Evolutionary conservation across 2,888 invertebrate species (phyloP).

Genomic region (Dexiosoma caninum): DNA sequence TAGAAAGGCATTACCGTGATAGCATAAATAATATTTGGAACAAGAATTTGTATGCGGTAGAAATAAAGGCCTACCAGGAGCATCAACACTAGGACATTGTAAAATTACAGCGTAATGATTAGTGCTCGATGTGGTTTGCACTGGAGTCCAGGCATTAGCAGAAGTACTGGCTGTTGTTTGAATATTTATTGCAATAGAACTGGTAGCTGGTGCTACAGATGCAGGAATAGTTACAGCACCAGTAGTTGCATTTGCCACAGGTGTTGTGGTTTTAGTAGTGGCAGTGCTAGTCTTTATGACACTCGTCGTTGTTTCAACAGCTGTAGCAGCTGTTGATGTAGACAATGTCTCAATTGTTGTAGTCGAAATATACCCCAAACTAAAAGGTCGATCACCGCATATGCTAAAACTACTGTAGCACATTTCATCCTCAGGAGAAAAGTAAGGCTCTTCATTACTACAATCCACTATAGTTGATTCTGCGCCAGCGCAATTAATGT

Average conservation of each 20-base stretch:
- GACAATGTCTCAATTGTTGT: neutral
- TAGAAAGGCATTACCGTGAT: conserved; percentile 67
- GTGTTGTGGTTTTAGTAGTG: neutral
- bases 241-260: neutral
- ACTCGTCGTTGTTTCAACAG: neutral
- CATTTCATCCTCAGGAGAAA: conserved; percentile 6
- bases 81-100: conserved; percentile 69
- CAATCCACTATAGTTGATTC: conserved; percentile 15
- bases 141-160: neutral
- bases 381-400: conserved; percentile 6
- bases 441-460: neutral
- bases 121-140: neutral
- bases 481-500: conserved; percentile 18
- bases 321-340: neutral
- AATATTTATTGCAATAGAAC: neutral
- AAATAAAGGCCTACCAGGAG: conserved; percentile 68
- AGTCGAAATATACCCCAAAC: too few species aligned
- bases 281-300: neutral
- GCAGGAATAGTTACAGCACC: too few species aligned
- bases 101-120: conserved; percentile 1
- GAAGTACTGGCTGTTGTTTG: neutral
- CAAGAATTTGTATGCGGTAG: conserved; percentile 71
- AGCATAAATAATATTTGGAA: conserved; percentile 73
- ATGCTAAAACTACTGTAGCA: neutral
- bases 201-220: neutral